Evolutionary conservation across 2,888 invertebrate species (phyloP).

Genomic region (Dorcus hopei): DNA sequence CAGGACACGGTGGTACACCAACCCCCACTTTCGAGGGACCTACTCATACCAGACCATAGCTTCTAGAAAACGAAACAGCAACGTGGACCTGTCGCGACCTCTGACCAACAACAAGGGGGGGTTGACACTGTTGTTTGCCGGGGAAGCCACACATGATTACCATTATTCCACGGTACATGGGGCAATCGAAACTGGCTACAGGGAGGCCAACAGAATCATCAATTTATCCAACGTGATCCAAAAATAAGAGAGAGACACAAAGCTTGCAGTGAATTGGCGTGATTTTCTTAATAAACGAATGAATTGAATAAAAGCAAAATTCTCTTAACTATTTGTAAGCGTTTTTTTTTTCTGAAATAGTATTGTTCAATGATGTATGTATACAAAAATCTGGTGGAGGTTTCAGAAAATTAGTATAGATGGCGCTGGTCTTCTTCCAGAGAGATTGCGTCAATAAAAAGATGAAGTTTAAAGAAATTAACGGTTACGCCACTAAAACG

Average conservation of each 20-base stretch:
- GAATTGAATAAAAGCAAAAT: background rate
- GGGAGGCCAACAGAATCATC: constrained; percentile 47
- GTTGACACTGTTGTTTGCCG: constrained; percentile 54
- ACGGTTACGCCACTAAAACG: no score
- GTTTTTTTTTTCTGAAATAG: no score
- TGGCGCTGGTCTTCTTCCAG: no score
- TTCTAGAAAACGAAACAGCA: constrained; percentile 11
- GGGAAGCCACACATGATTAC: constrained; percentile 51
- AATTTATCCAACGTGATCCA: constrained; percentile 4
- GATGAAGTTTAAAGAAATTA: no score
- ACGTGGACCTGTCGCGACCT: constrained; percentile 9
- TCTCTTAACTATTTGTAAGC: background rate
- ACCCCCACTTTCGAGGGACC: constrained; percentile 56
- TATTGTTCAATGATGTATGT: no score
- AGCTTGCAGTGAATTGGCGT: no score
- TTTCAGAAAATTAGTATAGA: no score
- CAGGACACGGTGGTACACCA: constrained; percentile 66
- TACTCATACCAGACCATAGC: constrained; percentile 25
- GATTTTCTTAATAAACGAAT: background rate
- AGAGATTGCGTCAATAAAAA: no score
- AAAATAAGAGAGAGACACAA: background rate
- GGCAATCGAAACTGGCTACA: constrained; percentile 48
- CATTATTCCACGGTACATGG: constrained; percentile 51
- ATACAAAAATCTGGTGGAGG: no score
- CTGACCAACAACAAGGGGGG: constrained; percentile 48